Conservation (phyloP, 2,888 invertebrate genomes). For the Dryococelus australis region DNA sequence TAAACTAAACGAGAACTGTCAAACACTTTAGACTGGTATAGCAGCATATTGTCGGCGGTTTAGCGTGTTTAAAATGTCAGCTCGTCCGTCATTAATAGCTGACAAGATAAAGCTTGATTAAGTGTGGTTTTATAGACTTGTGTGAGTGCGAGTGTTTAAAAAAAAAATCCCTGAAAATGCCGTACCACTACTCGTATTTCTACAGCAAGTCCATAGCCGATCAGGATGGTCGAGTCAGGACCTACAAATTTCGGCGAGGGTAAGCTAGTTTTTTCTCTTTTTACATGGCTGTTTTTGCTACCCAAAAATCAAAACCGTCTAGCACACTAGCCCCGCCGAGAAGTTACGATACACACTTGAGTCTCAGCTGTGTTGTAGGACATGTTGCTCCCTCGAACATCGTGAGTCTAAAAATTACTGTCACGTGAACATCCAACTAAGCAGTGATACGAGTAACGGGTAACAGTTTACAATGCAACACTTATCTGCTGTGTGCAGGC, state of each 20-base stretch:
- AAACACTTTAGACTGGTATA: too few species aligned
- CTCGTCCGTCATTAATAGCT: not conserved
- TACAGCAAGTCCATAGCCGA: constrained; percentile 52
- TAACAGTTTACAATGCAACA: too few species aligned
- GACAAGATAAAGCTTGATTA: not conserved
- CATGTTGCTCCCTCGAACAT: too few species aligned
- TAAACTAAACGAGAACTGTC: too few species aligned
- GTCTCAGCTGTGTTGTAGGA: too few species aligned
- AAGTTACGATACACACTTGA: too few species aligned
- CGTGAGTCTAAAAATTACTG: too few species aligned
- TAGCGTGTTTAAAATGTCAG: not conserved
- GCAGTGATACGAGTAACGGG: too few species aligned
- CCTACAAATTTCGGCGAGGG: constrained; percentile 54
- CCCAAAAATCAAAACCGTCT: not conserved
- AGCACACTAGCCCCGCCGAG: not conserved
- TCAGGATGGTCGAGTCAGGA: constrained; percentile 49
- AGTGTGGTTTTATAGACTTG: not conserved
- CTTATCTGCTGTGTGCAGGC: too few species aligned
- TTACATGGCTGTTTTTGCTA: not conserved
- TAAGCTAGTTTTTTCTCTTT: constrained; percentile 46
- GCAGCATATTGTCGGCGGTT: too few species aligned
- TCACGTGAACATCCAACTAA: too few species aligned
- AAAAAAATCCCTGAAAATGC: constrained; percentile 33
- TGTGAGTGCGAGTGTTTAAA: not conserved
- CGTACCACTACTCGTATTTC: constrained; percentile 52